phyloP scores from a whole-genome alignment of 2,113 vertebrate species.

The Scalopus aquaticus region DNA sequence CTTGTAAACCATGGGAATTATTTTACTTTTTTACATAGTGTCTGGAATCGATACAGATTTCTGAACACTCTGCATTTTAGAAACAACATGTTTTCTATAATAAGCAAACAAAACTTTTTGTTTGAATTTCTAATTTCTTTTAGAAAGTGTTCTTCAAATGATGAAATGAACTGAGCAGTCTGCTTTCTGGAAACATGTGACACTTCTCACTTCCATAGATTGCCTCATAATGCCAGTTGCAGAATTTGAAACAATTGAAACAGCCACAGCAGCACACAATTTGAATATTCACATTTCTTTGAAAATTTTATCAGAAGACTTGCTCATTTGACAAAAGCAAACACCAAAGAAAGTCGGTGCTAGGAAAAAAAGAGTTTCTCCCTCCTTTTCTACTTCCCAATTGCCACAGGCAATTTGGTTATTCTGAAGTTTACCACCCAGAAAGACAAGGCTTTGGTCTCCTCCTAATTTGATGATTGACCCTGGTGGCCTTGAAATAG shows the following conservation, averaged over 20 bases:
- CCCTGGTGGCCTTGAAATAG: conserved; percentile 66
- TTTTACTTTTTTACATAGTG: background rate
- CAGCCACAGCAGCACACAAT: background rate
- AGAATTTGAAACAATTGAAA: background rate
- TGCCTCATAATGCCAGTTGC: background rate
- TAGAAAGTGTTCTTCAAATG: background rate
- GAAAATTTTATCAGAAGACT: background rate
- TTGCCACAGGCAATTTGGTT: background rate
- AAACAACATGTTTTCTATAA: background rate
- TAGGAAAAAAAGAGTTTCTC: background rate
- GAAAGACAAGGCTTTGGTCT: conserved; percentile 14
- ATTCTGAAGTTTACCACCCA: conserved; percentile 64
- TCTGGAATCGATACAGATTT: background rate
- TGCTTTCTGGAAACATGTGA: background rate
- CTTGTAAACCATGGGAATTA: conserved; percentile 26
- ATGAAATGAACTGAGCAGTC: background rate
- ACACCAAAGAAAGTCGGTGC: background rate
- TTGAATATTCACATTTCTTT: background rate
- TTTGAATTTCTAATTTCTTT: conserved; percentile 1
- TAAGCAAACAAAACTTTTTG: background rate
- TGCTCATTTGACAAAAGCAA: background rate
- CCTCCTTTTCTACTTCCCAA: background rate
- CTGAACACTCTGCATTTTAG: background rate
- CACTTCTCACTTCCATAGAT: background rate
- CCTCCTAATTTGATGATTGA: conserved; percentile 70